These are phyloP conservation scores for Periplaneta americana DNA, from an alignment of 1,140 invertebrate species.

Conservation along the genomic window DNA sequence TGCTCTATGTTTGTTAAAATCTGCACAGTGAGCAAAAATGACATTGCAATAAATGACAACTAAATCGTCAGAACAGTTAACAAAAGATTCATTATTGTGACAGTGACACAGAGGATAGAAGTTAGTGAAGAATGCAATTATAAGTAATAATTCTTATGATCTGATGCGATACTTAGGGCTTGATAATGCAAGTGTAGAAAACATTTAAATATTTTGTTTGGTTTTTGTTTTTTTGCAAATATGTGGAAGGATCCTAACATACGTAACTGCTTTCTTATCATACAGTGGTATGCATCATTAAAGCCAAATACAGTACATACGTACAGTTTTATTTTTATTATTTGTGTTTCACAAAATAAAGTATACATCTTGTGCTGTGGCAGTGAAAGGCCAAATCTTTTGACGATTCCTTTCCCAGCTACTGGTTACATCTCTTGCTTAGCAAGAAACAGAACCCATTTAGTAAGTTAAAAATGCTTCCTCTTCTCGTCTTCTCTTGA, in stretches of 20 bases:
- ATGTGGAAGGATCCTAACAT: slow-evolving; percentile 11
- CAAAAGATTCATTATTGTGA: not conserved
- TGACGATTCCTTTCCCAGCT: slow-evolving; percentile 6
- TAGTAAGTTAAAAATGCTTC: not conserved
- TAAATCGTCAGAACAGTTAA: not conserved
- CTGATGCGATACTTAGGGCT: not conserved
- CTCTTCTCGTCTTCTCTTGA: not conserved
- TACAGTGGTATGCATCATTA: not conserved
- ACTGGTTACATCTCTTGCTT: not conserved
- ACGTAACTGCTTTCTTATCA: not conserved
- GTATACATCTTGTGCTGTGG: slow-evolving; percentile 16
- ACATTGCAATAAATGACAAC: not conserved
- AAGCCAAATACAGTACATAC: not conserved
- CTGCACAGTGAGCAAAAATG: not conserved
- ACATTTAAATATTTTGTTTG: not conserved
- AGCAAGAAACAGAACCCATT: not conserved
- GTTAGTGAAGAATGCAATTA: not conserved
- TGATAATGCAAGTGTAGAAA: slow-evolving; percentile 11
- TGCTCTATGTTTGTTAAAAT: not conserved
- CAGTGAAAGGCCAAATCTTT: slow-evolving; percentile 18
- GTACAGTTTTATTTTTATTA: not conserved
- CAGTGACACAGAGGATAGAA: slow-evolving; percentile 2
- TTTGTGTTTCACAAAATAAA: slow-evolving; percentile 16
- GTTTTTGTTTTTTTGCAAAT: slow-evolving; percentile 7
- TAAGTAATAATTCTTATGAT: slow-evolving; percentile 4